These are phyloP conservation scores for Cinara cedri DNA, from an alignment of 2,888 invertebrate species.

Conservation along the genomic window DNA sequence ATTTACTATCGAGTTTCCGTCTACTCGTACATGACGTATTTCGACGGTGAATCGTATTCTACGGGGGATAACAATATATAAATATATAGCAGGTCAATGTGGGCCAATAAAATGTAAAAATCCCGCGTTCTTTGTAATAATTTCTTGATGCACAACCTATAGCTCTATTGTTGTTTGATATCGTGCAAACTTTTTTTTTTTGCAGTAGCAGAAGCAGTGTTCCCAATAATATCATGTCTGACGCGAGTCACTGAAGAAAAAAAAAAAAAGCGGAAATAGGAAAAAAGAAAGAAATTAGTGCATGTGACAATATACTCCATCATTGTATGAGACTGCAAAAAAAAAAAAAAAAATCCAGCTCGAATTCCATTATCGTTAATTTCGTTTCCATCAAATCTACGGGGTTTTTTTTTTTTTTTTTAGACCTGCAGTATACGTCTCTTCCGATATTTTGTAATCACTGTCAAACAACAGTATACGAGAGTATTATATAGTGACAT, in stretches of 20 bases:
- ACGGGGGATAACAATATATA: too few relatives aligned
- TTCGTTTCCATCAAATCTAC: constrained; percentile 36
- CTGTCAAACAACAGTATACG: background rate
- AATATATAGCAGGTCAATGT: background rate
- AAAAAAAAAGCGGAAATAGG: too few relatives aligned
- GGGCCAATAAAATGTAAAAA: constrained; percentile 23
- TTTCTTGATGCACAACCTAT: background rate
- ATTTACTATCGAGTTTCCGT: too few relatives aligned
- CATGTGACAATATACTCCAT: constrained; percentile 34
- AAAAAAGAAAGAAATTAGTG: constrained; percentile 1
- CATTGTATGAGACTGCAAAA: constrained; percentile 12
- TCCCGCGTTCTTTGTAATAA: constrained; percentile 2
- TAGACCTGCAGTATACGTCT: background rate
- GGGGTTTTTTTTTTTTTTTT: background rate
- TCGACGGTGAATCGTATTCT: background rate
- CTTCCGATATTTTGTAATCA: background rate
- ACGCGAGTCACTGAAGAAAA: background rate
- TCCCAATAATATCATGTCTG: constrained; percentile 36
- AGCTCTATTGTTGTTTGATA: background rate
- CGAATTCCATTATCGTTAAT: constrained; percentile 41
- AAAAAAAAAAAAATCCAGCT: constrained; percentile 11
- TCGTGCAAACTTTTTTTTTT: background rate
- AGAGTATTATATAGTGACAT: background rate
- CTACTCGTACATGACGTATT: too few relatives aligned
- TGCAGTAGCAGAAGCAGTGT: background rate